Base-by-base conservation (phyloP, 1,140 invertebrate genomes). In the Ceratoteleas bidentatus region DNA sequence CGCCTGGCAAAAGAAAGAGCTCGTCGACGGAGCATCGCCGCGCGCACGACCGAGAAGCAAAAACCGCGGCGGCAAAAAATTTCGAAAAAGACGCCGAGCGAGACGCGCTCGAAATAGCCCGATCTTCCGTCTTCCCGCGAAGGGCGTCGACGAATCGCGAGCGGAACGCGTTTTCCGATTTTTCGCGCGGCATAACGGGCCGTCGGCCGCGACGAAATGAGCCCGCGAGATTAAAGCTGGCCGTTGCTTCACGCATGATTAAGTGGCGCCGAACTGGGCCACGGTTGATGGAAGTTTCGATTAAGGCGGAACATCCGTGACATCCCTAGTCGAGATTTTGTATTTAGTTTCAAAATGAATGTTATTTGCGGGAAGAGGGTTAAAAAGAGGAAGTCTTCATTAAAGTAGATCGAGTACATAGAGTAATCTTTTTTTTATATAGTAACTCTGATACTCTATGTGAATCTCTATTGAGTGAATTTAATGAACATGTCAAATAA, bases 1-100 rank as follows among this genome's bases (percentile, higher is more conserved):
- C 50, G 13, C 47, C 60, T 53, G 64, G 77, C 72, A 77, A 83
- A 83, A 83, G 84, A 78, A 78, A 61, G 72, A 80, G 33, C 69
- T 68, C 69, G 45, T 64, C 78, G 61, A 60, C 62, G 74, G 13
- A 72, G 77, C 69, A 83, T 69, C 33, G 73, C 49, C 54, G 49
- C 54, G 8, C 49, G 54, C 49, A 34, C 53, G 58, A 14, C 32
- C 36, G 60, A 72, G 16, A 32, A 52, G 53, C 43, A 11, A 14
- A 65, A 34, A 50, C 32, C 38, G 36, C 24, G 43, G 38, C 9
- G 32, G 14, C n/a, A 60, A 62, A 57, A 24, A 24, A 24, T 24
- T 24, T 24, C 24, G 10, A 43, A 11, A 49, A 57, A 50, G 49
- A 50, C 2, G 49, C 14, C 40, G 40, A 49, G n/a, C 45, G 15